Evolutionary conservation across 2,888 invertebrate genomes (phyloP).

Genomic region (Andricus curvator): DNA sequence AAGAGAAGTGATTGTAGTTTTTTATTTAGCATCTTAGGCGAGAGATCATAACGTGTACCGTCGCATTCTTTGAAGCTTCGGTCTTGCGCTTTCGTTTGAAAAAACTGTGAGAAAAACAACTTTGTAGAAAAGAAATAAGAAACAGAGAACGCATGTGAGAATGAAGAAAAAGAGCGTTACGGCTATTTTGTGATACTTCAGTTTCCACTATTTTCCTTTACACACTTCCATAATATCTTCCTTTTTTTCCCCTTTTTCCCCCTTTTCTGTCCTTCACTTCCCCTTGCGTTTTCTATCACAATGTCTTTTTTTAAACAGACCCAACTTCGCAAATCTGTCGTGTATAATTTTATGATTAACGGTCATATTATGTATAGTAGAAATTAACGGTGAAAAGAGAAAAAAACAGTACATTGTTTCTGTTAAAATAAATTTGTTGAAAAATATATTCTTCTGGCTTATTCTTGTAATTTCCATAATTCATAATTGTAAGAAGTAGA

Average conservation of each 20-base stretch:
- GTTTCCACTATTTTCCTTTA: conserved; percentile 63
- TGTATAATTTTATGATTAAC: conserved; percentile 75
- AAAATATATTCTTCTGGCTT: conserved; percentile 60
- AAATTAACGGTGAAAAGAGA: conserved; percentile 75
- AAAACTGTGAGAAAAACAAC: conserved; percentile 38
- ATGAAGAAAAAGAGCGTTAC: conserved; percentile 59
- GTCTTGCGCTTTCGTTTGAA: conserved; percentile 46
- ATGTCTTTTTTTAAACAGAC: conserved; percentile 58
- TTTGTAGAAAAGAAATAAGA: conserved; percentile 27
- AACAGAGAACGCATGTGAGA: conserved; percentile 28
- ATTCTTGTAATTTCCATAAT: conserved; percentile 1
- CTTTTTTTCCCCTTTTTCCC: conserved; percentile 16
- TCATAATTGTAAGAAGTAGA: too few relatives aligned
- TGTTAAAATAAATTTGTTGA: conserved; percentile 77
- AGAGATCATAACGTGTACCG: conserved; percentile 48
- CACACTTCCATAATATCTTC: conserved; percentile 47
- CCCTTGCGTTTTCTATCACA: conserved; percentile 42
- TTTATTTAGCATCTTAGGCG: conserved; percentile 71
- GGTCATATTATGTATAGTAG: conserved; percentile 76
- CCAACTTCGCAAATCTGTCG: conserved; percentile 68
- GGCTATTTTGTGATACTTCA: conserved; percentile 75
- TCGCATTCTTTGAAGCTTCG: conserved; percentile 9
- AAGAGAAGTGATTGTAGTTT: conserved; percentile 72
- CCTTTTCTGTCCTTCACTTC: conserved; percentile 43
- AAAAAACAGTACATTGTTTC: conserved; percentile 75